phyloP scores from a whole-genome alignment of 2,888 invertebrate genomes.

The Platycheirus albimanus region DNA sequence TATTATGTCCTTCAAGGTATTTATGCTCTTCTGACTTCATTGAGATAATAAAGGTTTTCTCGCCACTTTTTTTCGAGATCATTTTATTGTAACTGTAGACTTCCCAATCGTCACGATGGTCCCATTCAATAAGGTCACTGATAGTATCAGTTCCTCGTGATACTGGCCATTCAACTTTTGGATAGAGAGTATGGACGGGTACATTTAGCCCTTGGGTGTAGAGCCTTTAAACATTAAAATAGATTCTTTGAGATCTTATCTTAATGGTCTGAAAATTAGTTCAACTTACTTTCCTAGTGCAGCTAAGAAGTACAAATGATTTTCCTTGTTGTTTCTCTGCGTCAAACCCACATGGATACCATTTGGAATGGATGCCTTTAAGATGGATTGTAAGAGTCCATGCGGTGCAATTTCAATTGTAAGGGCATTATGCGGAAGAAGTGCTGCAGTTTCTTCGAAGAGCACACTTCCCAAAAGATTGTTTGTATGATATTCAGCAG shows the following conservation, averaged over 20 bases:
- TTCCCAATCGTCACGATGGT: slow-evolving; percentile 90
- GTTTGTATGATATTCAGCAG: slow-evolving; percentile 94
- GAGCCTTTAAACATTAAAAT: slow-evolving; percentile 84
- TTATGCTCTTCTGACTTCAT: slow-evolving; percentile 86
- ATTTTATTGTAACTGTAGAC: slow-evolving; percentile 86
- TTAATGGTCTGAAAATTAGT: not conserved
- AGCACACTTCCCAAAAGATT: slow-evolving; percentile 87
- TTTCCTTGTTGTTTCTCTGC: slow-evolving; percentile 84
- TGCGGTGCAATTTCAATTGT: slow-evolving; percentile 88
- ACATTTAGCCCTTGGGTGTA: slow-evolving; percentile 90
- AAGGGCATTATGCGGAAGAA: slow-evolving; percentile 86
- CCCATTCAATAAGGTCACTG: slow-evolving; percentile 91
- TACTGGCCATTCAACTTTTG: slow-evolving; percentile 90
- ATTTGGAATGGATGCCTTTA: slow-evolving; percentile 84
- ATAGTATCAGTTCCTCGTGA: slow-evolving; percentile 93
- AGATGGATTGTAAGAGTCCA: slow-evolving; percentile 86
- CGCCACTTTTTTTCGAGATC: slow-evolving; percentile 86
- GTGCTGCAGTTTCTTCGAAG: slow-evolving; percentile 85
- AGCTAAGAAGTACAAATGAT: slow-evolving; percentile 78
- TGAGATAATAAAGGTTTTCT: slow-evolving; percentile 85
- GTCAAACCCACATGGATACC: slow-evolving; percentile 85
- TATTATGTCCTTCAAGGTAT: slow-evolving; percentile 90
- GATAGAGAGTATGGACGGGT: slow-evolving; percentile 89
- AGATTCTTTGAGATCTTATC: not conserved
- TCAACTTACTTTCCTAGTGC: slow-evolving; percentile 83